These are phyloP conservation scores for Agonum fuliginosum DNA, from an alignment of 2,888 invertebrate species.

Conservation along the genomic window DNA sequence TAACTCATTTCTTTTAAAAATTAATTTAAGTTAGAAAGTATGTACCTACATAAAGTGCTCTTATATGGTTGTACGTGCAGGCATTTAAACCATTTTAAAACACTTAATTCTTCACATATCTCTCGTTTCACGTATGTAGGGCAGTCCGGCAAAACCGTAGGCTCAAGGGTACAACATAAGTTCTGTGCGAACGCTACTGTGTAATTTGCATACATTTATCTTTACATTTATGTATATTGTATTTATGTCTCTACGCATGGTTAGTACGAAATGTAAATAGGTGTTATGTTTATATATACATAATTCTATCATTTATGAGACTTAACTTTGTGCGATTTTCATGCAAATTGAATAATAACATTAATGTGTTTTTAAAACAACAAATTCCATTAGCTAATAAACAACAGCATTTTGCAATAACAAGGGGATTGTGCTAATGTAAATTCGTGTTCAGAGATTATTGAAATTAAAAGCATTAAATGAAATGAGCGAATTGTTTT, in stretches of 20 bases:
- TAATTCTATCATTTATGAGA: slow-evolving; percentile 28
- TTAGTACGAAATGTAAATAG: slow-evolving; percentile 22
- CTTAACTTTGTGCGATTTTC: slow-evolving; percentile 24
- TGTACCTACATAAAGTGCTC: not conserved
- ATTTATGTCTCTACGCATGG: not conserved
- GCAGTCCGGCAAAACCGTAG: not conserved
- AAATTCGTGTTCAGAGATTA: not conserved
- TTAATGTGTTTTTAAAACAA: not conserved
- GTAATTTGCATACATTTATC: slow-evolving; percentile 35
- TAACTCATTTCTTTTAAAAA: no score
- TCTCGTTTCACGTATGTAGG: slow-evolving; percentile 18
- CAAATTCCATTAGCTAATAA: slow-evolving; percentile 30
- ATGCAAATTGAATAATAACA: slow-evolving; percentile 34
- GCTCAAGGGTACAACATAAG: slow-evolving; percentile 36
- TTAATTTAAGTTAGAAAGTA: slow-evolving; percentile 16
- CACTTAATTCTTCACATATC: slow-evolving; percentile 12
- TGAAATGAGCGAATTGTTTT: not conserved
- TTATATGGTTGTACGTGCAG: not conserved
- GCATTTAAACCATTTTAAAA: slow-evolving; percentile 18
- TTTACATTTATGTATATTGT: slow-evolving; percentile 18
- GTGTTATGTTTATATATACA: slow-evolving; percentile 36
- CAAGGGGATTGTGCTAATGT: not conserved
- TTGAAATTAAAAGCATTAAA: not conserved
- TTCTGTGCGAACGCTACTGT: slow-evolving; percentile 30
- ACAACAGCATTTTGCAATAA: slow-evolving; percentile 6